Evolutionary conservation across 92 coral and sea anemone genomes (phyloP).

Genomic region (Galaxea fascicularis): DNA sequence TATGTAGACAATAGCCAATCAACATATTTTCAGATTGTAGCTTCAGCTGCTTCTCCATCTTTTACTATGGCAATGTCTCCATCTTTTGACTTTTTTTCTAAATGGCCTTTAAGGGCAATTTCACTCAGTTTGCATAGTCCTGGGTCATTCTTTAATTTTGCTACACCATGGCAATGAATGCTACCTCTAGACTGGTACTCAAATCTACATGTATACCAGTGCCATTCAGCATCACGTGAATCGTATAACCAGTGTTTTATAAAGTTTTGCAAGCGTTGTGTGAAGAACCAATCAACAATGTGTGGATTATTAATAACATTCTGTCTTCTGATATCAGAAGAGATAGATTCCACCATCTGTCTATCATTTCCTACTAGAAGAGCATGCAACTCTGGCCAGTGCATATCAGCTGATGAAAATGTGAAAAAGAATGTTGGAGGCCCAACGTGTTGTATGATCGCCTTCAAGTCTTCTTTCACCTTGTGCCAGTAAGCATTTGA

Average conservation of each 20-base stretch:
- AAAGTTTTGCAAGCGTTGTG: conserved; percentile 76
- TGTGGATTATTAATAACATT: conserved; percentile 64
- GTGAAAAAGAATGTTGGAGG: conserved; percentile 69
- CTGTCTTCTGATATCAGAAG: conserved; percentile 36
- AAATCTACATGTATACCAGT: conserved; percentile 85
- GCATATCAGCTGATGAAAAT: conserved; percentile 67
- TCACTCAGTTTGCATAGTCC: conserved; percentile 77
- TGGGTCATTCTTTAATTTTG: conserved; percentile 81
- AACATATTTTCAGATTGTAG: conserved; percentile 41
- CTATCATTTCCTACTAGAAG: conserved; percentile 9
- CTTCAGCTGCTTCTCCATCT: conserved; percentile 43
- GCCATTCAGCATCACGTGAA: conserved; percentile 83
- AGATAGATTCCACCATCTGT: conserved; percentile 10
- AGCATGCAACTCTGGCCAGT: conserved; percentile 70
- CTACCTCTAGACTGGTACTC: conserved; percentile 87
- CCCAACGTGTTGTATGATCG: conserved; percentile 48
- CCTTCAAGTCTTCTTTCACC: conserved; percentile 62
- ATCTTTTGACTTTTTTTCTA: conserved; percentile 76
- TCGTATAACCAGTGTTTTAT: conserved; percentile 79
- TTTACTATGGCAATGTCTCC: conserved; percentile 38
- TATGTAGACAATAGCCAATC: conserved; percentile 33
- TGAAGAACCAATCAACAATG: conserved; percentile 78
- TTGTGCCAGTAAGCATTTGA: conserved; percentile 67
- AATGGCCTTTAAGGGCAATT: conserved; percentile 76
- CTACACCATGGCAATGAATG: conserved; percentile 84